A percentile compares a stretch with the other conserved stretches of the same genome.
These are phyloP conservation scores for Emydoidea blandingii DNA, from an alignment of 2,797 vertebrate species.

Conservation along the genomic window DNA sequence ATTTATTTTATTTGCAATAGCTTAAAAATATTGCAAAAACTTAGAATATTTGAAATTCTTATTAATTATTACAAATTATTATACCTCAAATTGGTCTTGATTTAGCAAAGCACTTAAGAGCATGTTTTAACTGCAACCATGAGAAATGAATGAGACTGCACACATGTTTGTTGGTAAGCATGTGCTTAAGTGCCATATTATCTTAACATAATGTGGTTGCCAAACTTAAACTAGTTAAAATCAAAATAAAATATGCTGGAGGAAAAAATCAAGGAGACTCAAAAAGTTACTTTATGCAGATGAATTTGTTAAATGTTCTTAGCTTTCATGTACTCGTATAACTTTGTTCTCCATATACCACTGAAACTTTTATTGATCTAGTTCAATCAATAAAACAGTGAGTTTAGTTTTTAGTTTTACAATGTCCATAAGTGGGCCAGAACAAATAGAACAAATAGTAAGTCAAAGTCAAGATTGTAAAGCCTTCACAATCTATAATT, in stretches of 20 bases:
- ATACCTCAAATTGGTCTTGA: neutral
- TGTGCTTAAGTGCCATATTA: neutral
- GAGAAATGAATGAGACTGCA: neutral
- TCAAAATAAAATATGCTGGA: neutral
- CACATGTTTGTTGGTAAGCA: neutral
- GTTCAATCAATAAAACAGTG: neutral
- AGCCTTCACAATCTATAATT: neutral
- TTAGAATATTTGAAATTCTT: neutral
- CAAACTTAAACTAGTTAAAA: neutral
- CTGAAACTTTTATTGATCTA: neutral
- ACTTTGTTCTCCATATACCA: neutral
- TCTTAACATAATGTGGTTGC: neutral
- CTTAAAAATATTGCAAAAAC: neutral
- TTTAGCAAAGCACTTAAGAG: neutral
- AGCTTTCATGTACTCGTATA: neutral
- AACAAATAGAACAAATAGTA: neutral
- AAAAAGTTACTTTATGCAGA: too few relatives aligned
- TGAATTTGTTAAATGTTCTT: neutral
- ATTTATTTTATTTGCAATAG: neutral
- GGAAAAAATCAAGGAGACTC: too few relatives aligned
- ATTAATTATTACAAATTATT: neutral
- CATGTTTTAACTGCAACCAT: neutral
- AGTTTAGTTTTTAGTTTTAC: neutral
- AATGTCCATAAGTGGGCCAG: neutral
- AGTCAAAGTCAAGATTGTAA: neutral